Base-by-base conservation (phyloP, 2,113 vertebrate species). In the Myotis yumanensis region DNA sequence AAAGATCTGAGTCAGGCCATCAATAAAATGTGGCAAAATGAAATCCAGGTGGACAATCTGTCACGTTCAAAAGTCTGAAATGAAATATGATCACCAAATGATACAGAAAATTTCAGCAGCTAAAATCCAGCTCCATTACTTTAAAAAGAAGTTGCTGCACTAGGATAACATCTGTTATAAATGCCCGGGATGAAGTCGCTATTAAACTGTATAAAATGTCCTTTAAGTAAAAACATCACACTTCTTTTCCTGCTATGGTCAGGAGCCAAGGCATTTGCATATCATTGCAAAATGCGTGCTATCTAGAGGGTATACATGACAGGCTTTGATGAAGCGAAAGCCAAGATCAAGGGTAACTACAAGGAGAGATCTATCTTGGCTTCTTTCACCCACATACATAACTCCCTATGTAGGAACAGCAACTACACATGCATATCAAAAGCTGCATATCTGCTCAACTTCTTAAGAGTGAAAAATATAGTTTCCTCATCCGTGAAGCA, bases 11-110 rank as follows among this genome's bases (percentile, higher is more conserved):
- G 51, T 89, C 97, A 93, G 98, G 96, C 98, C 98, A 99, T 98
- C 98, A 98, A 98, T 98, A 99, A 99, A 99, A 98, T 96, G 98
- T 97, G 98, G 98, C 97, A 68, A 97, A 99, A 98, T 98, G 96
- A 98, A 97, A 98, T 98, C 98, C 98, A 99, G 98, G 98, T 99
- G 98, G 93, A 96, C 97, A 97, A 90, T 98, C 96, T 97, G 96
- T 98, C 93, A 37, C 97, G 54, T 98, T 98, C 98, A 98, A 97
- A 98, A 97, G 96, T 88, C 98, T 98, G 98, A 98, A 98, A 98
- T 98, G 98, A 99, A 97, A 98, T 88, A 97, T 92, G 97, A 98
- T 98, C 97, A 95, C 96, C 97, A 95, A 97, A 96, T 11, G 92
- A 96, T 97, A 95, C 93, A 89, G 96, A 92, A 97, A 94, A 95